Conservation (phyloP, 2,113 vertebrate species). For the Varanus salvator region DNA sequence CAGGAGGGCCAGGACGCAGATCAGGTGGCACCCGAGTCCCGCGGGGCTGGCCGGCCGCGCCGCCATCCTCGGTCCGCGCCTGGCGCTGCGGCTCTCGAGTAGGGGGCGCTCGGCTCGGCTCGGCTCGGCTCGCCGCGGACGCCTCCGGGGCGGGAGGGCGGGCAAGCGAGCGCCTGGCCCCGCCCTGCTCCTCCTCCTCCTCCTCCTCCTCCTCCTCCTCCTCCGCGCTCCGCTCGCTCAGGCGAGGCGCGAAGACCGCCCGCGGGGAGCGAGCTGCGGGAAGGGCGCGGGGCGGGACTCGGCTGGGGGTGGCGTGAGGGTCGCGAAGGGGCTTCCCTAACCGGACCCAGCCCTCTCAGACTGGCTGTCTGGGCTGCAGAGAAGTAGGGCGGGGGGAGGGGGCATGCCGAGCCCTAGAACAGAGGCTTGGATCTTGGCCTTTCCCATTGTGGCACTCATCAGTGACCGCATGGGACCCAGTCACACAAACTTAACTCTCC, state of each 20-base stretch:
- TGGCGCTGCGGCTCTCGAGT: neutral
- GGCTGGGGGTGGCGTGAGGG: too few relatives aligned
- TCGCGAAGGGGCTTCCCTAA: neutral
- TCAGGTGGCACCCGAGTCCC: neutral
- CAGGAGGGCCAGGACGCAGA: constrained; percentile 36
- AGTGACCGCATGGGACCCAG: neutral
- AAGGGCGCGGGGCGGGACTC: too few relatives aligned
- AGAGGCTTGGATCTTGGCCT: too few relatives aligned
- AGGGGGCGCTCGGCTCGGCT: too few relatives aligned
- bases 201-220: neutral
- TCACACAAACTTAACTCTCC: too few relatives aligned
- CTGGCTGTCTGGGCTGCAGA: too few relatives aligned
- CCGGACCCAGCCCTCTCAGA: neutral
- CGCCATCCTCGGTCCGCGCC: neutral
- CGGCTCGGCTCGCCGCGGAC: neutral
- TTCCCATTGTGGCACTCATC: neutral
- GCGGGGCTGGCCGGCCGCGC: neutral
- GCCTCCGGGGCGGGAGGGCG: neutral
- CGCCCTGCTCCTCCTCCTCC: neutral
- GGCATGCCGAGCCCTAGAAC: neutral
- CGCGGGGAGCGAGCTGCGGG: neutral
- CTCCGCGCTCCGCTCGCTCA: neutral
- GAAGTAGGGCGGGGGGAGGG: neutral
- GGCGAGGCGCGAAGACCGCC: neutral
- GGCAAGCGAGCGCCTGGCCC: neutral